Conservation (phyloP, 2,797 vertebrate species). For the Echiichthys vipera region DNA sequence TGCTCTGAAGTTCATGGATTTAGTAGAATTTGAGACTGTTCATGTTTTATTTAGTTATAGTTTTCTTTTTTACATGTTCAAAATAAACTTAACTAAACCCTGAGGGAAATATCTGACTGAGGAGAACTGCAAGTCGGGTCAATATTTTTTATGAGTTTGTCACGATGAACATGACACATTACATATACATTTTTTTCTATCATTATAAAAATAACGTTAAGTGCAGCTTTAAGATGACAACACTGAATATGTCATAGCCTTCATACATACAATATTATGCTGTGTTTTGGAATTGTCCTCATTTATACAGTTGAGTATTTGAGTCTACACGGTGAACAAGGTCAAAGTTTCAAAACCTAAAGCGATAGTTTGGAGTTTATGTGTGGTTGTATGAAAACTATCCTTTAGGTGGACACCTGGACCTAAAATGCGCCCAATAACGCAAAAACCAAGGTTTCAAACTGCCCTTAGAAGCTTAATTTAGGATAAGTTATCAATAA, state of each 20-base stretch:
- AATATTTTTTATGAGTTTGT: background rate
- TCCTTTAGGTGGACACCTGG: background rate
- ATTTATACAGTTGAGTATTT: background rate
- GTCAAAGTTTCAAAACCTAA: background rate
- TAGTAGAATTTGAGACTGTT: too few species aligned
- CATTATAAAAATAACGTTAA: background rate
- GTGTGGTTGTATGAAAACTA: too few species aligned
- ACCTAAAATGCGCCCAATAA: background rate
- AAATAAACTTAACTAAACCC: too few species aligned
- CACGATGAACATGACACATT: background rate
- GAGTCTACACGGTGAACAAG: too few species aligned
- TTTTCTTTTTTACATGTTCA: too few species aligned
- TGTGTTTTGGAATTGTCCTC: too few species aligned
- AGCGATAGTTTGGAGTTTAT: too few species aligned
- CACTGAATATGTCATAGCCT: background rate
- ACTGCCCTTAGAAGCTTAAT: background rate
- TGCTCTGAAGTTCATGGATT: too few species aligned
- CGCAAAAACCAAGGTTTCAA: background rate
- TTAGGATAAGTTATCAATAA: too few species aligned
- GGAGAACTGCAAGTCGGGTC: background rate
- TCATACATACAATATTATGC: too few species aligned
- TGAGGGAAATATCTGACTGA: background rate
- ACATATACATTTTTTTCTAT: background rate
- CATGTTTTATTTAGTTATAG: too few species aligned
- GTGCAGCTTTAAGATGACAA: background rate